Evolutionary conservation across 1,140 invertebrate species (phyloP).

Genomic region (Rhynchophorus ferrugineus): DNA sequence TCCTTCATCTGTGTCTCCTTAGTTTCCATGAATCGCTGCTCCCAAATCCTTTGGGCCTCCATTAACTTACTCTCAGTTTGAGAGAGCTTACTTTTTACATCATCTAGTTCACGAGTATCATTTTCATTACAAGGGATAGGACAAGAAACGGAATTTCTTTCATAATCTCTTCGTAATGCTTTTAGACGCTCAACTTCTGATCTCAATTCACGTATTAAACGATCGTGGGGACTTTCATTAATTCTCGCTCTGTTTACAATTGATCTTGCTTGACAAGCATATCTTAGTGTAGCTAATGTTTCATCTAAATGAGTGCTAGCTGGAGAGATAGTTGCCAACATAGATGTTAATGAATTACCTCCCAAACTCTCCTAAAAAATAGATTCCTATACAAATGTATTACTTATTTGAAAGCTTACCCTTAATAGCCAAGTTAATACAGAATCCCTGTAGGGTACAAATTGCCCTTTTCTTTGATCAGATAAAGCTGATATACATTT

Average conservation of each 20-base stretch:
- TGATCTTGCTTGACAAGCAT: conserved; percentile 79
- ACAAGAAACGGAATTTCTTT: conserved; percentile 39
- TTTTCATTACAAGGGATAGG: conserved; percentile 37
- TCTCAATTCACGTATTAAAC: conserved; percentile 52
- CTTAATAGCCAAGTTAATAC: conserved; percentile 96
- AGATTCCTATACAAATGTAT: conserved; percentile 1
- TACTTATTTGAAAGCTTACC: conserved; percentile 23
- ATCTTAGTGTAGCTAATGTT: conserved; percentile 76
- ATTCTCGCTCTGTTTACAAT: conserved; percentile 75
- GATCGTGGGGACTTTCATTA: conserved; percentile 70
- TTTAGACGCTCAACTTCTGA: conserved; percentile 62
- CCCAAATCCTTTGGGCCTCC: conserved; percentile 50
- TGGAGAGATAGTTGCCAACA: conserved; percentile 70
- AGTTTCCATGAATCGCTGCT: conserved; percentile 43
- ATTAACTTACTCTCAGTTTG: conserved; percentile 53
- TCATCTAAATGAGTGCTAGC: conserved; percentile 71
- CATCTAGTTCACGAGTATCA: conserved; percentile 40
- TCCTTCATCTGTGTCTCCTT: conserved; percentile 37
- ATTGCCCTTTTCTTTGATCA: conserved; percentile 49
- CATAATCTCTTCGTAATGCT: conserved; percentile 49
- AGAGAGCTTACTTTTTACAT: conserved; percentile 48
- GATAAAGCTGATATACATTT: conserved; percentile 64
- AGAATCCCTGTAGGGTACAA: conserved; percentile 98
- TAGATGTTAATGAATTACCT: conserved; percentile 57
- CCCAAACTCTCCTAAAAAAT: conserved; percentile 54